Evolutionary conservation across 2,797 vertebrate species (phyloP), one percentile per base, ranked within the genome.

Genomic region (Peromyscus melanophrys): DNA sequence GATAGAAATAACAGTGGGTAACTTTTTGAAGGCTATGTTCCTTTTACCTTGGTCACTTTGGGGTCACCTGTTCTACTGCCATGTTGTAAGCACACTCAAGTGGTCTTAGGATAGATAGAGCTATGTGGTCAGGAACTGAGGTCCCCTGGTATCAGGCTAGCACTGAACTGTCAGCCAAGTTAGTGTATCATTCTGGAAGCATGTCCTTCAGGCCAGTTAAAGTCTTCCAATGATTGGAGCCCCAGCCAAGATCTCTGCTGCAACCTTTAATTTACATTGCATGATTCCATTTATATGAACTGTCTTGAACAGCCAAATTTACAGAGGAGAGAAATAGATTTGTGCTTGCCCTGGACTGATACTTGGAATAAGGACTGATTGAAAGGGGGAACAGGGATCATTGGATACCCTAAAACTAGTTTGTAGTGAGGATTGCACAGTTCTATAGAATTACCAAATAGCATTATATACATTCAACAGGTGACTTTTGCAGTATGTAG

Each of bases 391-490:
- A 92, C 14, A 55, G n/a, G 37, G 61, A 88, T 95, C 21, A 89
- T 73, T 40, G 88, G 40, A 9, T 57, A 27, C 87, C 49, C 61
- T 92, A 91, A 97, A 95, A 86, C 31, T 63, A 46, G 34, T 92
- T 95, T 67, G 29, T 46, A 76, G 12, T 55, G 43, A 85, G 55
- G 10, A 12, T 17, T 92, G 7, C n/a, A 78, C 6, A 93, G n/a
- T 49, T 95, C 37, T 73, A 19, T 59, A 73, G 57, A 94, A 87
- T 94, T 90, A 61, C 49, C 76, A 92, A 97, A 86, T 31, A 85
- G 23, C 19, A 34, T 91, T 83, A 71, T 85, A 65, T 31, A 92
- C 40, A 91, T 94, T 76, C 52, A 91, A 85, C 9, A 78, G 23
- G 7, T 88, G 29, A 85, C 52, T 82, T 96, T 89, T 78, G 6